Base-by-base conservation (phyloP, 2,113 vertebrate genomes). In the Ovibos moschatus region DNA sequence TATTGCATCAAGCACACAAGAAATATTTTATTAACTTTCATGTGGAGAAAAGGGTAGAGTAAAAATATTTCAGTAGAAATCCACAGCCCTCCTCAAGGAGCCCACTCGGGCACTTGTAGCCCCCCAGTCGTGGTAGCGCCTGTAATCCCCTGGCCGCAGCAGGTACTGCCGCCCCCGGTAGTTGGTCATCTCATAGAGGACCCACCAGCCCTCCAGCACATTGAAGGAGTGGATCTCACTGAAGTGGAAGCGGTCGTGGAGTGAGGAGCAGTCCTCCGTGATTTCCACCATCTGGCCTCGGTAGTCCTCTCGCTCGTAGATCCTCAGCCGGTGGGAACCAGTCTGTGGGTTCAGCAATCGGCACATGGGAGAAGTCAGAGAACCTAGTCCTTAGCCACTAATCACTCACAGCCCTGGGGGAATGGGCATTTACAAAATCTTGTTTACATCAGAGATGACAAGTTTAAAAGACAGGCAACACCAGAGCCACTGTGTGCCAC, bases 201-300 rank as follows among this genome's bases (percentile, higher is more conserved):
- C 96, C 97, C 98, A 98, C 97, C 95, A 98, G 95, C 98, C 98
- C 1, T 99, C 98, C 98, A 99, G 92, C 64, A 99, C 83, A 0
- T 99, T 98, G 95, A 96, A 97, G 94, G 99, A 99, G 84, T 98
- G 97, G 97, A 99, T 98, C 85, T 99, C 98, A 47, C 40, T 98
- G 97, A 94, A 97, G 82, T 78, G 98, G 79, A 96, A 94, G 88
- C 62, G 83, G 25, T 99, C 98, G 0, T 98, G 98, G 53, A 99
- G 94, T 8, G 98, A 99, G 97, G 99, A 79, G 98, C 98, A 99
- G 98, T 99, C 99, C 6, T 99, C 98, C 2, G 97, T 98, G 96
- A 99, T 98, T 97, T 99, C 99, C 91, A 98, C 98, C 58, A 97
- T 98, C 91, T 98, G 98, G 95, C 99, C 99, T 89, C 98, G 74